These are phyloP conservation scores for Manis javanica DNA, from an alignment of 2,797 vertebrate species.

Conservation along the genomic window DNA sequence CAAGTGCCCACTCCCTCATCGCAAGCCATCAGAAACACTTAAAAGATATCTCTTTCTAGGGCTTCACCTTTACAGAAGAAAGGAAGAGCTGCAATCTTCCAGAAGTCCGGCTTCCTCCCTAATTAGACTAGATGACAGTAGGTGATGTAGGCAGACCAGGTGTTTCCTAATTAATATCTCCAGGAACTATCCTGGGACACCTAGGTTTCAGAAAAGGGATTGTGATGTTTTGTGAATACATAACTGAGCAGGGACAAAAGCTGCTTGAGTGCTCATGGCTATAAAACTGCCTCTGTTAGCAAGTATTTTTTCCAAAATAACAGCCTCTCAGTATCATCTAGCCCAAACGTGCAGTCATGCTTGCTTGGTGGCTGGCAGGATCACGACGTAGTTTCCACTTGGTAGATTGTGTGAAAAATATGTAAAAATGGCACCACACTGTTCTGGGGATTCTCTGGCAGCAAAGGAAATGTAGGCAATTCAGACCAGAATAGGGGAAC, in stretches of 20 bases:
- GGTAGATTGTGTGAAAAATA: background rate
- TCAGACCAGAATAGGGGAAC: background rate
- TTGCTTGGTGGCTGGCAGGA: background rate
- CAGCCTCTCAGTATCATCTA: background rate
- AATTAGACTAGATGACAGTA: background rate
- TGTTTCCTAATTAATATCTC: background rate
- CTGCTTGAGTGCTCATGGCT: background rate
- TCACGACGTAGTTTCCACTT: background rate
- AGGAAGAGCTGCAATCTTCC: background rate
- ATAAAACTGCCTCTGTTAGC: background rate
- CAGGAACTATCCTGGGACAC: background rate
- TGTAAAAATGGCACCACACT: background rate
- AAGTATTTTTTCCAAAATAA: background rate
- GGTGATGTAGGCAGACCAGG: background rate
- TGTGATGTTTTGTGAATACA: background rate
- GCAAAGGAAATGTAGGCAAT: conserved; percentile 18
- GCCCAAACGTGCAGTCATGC: background rate
- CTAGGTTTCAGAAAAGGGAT: background rate
- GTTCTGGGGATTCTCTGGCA: background rate
- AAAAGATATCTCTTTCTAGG: background rate
- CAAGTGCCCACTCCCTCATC: background rate
- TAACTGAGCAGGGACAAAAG: background rate
- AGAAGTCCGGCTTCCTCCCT: background rate
- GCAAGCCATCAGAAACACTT: background rate
- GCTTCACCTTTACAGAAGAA: background rate